Evolutionary conservation across 2,113 vertebrate genomes (phyloP), one percentile per base, ranked within the genome.

Genomic region (Nesoenas mayeri): DNA sequence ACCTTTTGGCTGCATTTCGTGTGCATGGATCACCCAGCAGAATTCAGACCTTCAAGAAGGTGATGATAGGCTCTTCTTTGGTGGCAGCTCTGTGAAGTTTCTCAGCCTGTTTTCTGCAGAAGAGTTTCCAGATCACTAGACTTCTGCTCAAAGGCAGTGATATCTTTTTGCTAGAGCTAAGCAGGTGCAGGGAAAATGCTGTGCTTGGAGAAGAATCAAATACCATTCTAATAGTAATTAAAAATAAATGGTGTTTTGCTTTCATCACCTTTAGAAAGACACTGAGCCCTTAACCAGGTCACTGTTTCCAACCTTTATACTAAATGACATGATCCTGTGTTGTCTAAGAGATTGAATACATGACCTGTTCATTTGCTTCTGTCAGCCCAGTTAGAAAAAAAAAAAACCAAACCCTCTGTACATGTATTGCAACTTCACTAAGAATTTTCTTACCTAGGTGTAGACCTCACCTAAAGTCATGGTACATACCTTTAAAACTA

Each of bases 241-340:
- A 94, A 94, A 95, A 86, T 91, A 94, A 85, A 91, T 82, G 26
- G 78, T 88, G 44, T 89, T 93, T 95, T 93, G 47, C 38, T 86
- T 84, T 92, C 82, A 93, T 93, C 32, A 92, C 80, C 56, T 96
- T 91, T 87, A 64, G 24, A 79, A 91, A 73, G 75, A 56, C 22
- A 47, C 26, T 80, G 81, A 86, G 24, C 86, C 86, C 75, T 95
- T 92, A 94, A 94, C 69, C 69, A 67, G 65, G 86, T 84, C 80
- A 60, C 38, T 70, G 17, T 44, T 74, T 84, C 65, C 77, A 66
- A 86, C 89, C 71, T 92, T 81, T 74, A 40, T 15, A 81, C n/a
- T 74, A 90, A 85, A 84, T 64, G 92, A 75, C 85, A 48, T 18
- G 1, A 75, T 93, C 32, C 18, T 51, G 0, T 20, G 18, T 53